Conservation (phyloP, 2,888 invertebrate species). For the Ichneumon xanthorius region DNA sequence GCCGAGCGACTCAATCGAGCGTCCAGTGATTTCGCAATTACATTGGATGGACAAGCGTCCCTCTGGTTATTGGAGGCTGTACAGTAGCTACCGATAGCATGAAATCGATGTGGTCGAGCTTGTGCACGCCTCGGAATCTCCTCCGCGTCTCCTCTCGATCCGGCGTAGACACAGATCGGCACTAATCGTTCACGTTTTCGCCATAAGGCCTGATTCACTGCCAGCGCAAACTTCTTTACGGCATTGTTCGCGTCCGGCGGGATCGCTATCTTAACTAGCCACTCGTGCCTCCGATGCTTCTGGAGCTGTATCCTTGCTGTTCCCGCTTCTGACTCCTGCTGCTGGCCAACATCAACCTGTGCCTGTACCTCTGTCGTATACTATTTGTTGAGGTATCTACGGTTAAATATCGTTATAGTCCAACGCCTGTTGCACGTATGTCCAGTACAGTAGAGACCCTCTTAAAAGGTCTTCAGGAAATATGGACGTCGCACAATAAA, state of each 20-base stretch:
- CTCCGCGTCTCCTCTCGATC: slow-evolving; percentile 68
- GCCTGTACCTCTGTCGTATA: slow-evolving; percentile 7
- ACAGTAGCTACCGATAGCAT: slow-evolving; percentile 10
- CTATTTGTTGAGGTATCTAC: slow-evolving; percentile 18
- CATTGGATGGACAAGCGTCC: slow-evolving; percentile 68
- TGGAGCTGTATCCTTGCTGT: slow-evolving; percentile 61
- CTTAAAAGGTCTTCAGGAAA: neutral
- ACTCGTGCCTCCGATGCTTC: slow-evolving; percentile 73
- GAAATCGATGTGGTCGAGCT: slow-evolving; percentile 22
- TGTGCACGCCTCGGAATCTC: slow-evolving; percentile 49
- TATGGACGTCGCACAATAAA: neutral
- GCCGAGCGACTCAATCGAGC: slow-evolving; percentile 71
- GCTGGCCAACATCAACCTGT: slow-evolving; percentile 41
- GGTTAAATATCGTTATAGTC: slow-evolving; percentile 21
- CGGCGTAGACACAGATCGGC: slow-evolving; percentile 80
- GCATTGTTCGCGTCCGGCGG: slow-evolving; percentile 81
- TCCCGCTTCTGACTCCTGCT: slow-evolving; percentile 46
- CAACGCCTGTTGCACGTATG: slow-evolving; percentile 16
- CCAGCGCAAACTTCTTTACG: slow-evolving; percentile 80
- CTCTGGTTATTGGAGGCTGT: slow-evolving; percentile 13
- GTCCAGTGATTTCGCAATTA: slow-evolving; percentile 76
- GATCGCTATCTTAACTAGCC: slow-evolving; percentile 83
- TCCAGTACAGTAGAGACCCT: slow-evolving; percentile 19
- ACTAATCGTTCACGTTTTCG: slow-evolving; percentile 84
- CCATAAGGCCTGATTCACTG: slow-evolving; percentile 82